A percentile compares a stretch with the other conserved stretches of the same genome.
These are phyloP conservation scores for Drosophila niveifrons DNA, from an alignment of 2,888 invertebrate species.

Conservation along the genomic window DNA sequence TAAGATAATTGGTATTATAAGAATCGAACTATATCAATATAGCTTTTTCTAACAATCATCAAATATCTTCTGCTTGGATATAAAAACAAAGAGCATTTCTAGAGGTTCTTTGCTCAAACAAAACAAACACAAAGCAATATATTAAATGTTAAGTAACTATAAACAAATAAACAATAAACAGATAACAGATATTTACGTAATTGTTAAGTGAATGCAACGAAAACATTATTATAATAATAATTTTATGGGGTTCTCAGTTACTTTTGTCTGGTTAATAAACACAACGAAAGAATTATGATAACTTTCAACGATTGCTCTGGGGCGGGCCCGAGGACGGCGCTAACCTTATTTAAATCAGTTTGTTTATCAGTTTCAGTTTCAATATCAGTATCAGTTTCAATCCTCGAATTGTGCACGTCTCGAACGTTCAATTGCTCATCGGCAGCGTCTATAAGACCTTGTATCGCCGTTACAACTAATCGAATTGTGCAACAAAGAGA, in stretches of 20 bases:
- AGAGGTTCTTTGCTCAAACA: constrained; percentile 21
- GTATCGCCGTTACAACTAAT: constrained; percentile 86
- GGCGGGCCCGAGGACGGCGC: constrained; percentile 57
- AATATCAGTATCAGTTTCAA: constrained; percentile 73
- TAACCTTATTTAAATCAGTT: constrained; percentile 84
- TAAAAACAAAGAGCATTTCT: constrained; percentile 43
- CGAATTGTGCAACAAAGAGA: constrained; percentile 30
- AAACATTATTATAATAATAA: constrained; percentile 32
- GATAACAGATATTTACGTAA: constrained; percentile 33
- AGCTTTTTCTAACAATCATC: not conserved
- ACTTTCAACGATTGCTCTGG: constrained; percentile 60
- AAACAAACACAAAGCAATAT: constrained; percentile 17
- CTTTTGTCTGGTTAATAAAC: constrained; percentile 59
- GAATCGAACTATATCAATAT: not conserved
- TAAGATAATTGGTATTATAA: not conserved
- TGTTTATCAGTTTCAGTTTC: constrained; percentile 78
- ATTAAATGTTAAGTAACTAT: constrained; percentile 13
- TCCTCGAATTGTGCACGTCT: constrained; percentile 84
- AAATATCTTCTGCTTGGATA: not conserved
- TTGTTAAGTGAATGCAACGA: constrained; percentile 34
- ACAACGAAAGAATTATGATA: constrained; percentile 51
- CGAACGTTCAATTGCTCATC: constrained; percentile 86
- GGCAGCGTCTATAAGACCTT: constrained; percentile 86
- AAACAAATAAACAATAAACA: constrained; percentile 14
- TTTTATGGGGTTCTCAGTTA: constrained; percentile 37